Percentiles rank a stretch among this genome's conserved stretches.
These are phyloP conservation scores for Felis catus DNA, from an alignment of 2,113 vertebrate species.

Conservation along the genomic window F.catus_Fca126_mat1.0 CM031416.1:65141001-65141500, in stretches of 20 bases:
- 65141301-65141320: not conserved
- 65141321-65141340: not conserved
- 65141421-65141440: not conserved
- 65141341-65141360: not conserved
- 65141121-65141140: not conserved
- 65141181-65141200: not conserved
- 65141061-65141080: not conserved
- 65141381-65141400: not conserved
- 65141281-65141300: not conserved
- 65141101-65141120: not conserved
- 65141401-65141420: not conserved
- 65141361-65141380: not conserved
- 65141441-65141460: not conserved
- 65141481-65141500: not conserved
- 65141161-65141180: not conserved
- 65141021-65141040: not conserved
- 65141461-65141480: not conserved
- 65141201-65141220: not conserved
- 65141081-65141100: not conserved
- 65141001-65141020: conserved; percentile 7
- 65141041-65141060: not conserved
- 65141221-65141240: not conserved
- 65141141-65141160: not conserved
- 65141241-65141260: not conserved
- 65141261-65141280: too few species aligned